Percentiles rank a stretch among this genome's conserved stretches.
These are phyloP conservation scores for Heliconius erato DNA, from an alignment of 2,888 invertebrate species.

Conservation along the genomic window DNA sequence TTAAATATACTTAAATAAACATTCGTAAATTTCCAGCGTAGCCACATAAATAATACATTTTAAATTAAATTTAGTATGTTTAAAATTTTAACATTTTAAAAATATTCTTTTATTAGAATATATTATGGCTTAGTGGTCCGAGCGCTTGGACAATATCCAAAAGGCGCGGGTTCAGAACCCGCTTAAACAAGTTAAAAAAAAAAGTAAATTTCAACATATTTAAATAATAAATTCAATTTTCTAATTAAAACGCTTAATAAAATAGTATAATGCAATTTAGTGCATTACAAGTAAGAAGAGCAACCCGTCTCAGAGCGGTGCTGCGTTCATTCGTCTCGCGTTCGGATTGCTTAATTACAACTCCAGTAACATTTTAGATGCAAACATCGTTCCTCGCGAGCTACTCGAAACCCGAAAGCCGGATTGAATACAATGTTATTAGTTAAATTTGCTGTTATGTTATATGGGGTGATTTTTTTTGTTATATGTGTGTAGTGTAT, in stretches of 20 bases:
- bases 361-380: constrained; percentile 66
- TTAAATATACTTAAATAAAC: too few relatives aligned
- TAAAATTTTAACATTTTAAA: too few relatives aligned
- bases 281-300: constrained; percentile 36
- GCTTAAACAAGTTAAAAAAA: too few relatives aligned
- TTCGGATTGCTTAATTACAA: constrained; percentile 71
- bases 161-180: too few relatives aligned
- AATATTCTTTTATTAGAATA: too few relatives aligned
- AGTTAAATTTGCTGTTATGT: constrained; percentile 36
- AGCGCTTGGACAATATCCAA: too few relatives aligned
- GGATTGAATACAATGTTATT: constrained; percentile 48
- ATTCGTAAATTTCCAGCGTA: too few relatives aligned
- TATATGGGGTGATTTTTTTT: not conserved
- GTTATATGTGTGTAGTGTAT: not conserved
- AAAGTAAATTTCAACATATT: too few relatives aligned
- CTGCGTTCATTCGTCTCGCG: constrained; percentile 50
- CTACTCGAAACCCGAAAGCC: constrained; percentile 45
- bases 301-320: constrained; percentile 27
- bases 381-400: constrained; percentile 59
- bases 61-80: too few relatives aligned
- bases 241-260: constrained; percentile 22
- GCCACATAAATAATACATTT: too few relatives aligned
- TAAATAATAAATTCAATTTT: not conserved
- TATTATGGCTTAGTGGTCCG: too few relatives aligned
- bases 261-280: constrained; percentile 25